Conservation (phyloP, 2,797 vertebrate genomes). For the Notoglanidium macrostoma region DNA sequence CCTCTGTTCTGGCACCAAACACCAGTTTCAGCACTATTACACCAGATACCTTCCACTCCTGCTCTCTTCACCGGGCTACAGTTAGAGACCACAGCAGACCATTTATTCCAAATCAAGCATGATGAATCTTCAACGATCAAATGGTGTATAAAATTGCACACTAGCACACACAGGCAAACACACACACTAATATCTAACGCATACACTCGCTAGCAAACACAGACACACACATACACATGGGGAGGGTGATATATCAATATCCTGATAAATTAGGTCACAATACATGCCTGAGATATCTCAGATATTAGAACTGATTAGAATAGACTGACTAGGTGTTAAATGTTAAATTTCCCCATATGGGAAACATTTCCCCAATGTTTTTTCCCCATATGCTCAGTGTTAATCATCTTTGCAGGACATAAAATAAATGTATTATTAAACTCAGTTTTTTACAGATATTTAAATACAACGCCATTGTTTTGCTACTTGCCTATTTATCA, state of each 20-base stretch:
- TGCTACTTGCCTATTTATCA: background rate
- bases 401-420: background rate
- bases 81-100: slow-evolving; percentile 30
- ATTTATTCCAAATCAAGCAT: slow-evolving; percentile 36
- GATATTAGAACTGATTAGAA: background rate
- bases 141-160: slow-evolving; percentile 22
- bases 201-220: background rate
- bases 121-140: slow-evolving; percentile 44
- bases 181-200: slow-evolving; percentile 12
- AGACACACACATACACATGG: background rate
- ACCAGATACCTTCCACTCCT: slow-evolving; percentile 44
- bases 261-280: background rate
- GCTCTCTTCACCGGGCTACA: slow-evolving; percentile 27
- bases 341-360: no score
- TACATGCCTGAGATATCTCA: background rate
- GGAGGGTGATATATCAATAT: background rate
- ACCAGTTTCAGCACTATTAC: slow-evolving; percentile 61
- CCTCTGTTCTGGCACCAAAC: slow-evolving; percentile 50
- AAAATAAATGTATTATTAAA: background rate
- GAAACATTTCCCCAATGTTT: no score
- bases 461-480: background rate
- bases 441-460: background rate
- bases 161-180: background rate
- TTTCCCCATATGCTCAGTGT: no score
- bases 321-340: background rate